Base-by-base conservation (phyloP, 2,888 invertebrate genomes). In the Drosophila multiciliata region DNA sequence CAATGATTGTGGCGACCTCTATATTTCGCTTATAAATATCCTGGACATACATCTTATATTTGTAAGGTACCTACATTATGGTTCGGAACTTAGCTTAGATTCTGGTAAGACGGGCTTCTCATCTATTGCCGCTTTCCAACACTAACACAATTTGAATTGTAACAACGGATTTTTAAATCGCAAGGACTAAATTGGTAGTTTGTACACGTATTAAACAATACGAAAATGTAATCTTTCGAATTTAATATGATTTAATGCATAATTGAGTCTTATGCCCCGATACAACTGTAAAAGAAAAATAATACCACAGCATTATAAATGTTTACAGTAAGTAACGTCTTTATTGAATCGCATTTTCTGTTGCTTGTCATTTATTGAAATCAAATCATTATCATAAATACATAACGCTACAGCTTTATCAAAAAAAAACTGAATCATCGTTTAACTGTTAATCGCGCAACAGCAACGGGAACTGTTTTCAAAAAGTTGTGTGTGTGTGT, bases 281-380 rank as follows among this genome's bases (percentile, higher is more conserved):
- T 12, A 11, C 2, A 12, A 0, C 11, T 20, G 20, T 20, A 3
- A 45, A 45, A 45, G 4, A 0, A 15, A 23, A 23, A 23, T 5
- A 36, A n/a, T 7, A n/a, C 17, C 15, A 29, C 0, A 32, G 29
- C n/a, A 6, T 2, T 40, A 20, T 32, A 52, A 54, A 17, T 42
- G 52, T 64, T 75, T 80, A 81, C 83, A 83, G 70, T 83, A 81
- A 80, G 80, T 81, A 83, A 81, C 83, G 81, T 83, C 77, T 81
- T 81, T 81, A 80, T 81, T 81, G 59, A 66, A 71, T 65, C 72
- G 61, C 66, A 76, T 63, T 67, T 75, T 68, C 35, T 45, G 65
- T 55, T 75, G 50, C 57, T 70, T 66, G 69, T 71, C 67, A 58
- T 65, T 77, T 57, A 70, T 65, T 68, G 55, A 76, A 80, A 68